Conservation (phyloP, 2,888 invertebrate species). For the Ophioninae sp. region DNA sequence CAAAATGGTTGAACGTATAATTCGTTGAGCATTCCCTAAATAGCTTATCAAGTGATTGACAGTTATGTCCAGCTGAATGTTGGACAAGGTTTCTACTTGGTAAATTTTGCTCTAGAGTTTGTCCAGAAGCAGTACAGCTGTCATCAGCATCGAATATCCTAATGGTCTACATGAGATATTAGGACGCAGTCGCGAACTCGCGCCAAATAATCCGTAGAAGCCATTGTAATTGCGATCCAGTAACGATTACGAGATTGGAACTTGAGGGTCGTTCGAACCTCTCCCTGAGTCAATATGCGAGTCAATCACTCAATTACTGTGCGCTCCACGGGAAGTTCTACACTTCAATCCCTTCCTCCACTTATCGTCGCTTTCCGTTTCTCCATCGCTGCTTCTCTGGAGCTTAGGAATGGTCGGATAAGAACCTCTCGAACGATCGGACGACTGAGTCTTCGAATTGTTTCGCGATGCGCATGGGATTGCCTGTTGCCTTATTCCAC, state of each 20-base stretch:
- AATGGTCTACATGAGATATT: background rate
- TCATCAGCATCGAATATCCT: background rate
- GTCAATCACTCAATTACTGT: slow-evolving; percentile 16
- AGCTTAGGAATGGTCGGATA: background rate
- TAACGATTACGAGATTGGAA: background rate
- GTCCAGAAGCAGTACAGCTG: background rate
- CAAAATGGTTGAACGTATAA: background rate
- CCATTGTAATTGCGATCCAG: background rate
- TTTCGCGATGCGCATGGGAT: slow-evolving; percentile 26
- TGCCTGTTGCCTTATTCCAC: slow-evolving; percentile 25
- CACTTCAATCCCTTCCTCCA: background rate
- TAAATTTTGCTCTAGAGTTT: background rate
- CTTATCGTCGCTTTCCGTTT: background rate
- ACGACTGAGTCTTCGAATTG: slow-evolving; percentile 24
- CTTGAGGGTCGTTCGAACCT: slow-evolving; percentile 7
- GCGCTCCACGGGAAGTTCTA: background rate
- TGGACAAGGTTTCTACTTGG: background rate
- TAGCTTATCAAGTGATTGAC: background rate
- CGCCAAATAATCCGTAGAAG: background rate
- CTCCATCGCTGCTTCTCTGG: background rate
- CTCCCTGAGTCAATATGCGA: background rate
- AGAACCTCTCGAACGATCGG: slow-evolving; percentile 23
- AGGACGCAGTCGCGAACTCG: background rate
- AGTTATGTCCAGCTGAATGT: background rate
- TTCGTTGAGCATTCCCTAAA: background rate